Evolutionary conservation across 2,797 vertebrate genomes (phyloP).

Genomic region (Danionella dracula): DNA sequence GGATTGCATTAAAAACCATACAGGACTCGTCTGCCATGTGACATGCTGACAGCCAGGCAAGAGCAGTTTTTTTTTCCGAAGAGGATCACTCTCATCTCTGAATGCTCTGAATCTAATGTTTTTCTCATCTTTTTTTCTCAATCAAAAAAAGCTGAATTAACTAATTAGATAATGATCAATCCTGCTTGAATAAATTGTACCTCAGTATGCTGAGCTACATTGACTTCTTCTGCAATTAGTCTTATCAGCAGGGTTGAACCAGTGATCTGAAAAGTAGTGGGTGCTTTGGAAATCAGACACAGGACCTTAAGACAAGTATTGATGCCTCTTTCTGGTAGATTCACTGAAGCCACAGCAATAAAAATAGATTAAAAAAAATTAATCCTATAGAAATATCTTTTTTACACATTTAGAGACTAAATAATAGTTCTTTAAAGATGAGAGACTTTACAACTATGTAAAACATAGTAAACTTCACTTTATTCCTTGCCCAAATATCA

Average conservation of each 20-base stretch:
- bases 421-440: too few relatives aligned
- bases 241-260: not conserved
- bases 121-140: not conserved
- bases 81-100: not conserved
- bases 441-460: too few relatives aligned
- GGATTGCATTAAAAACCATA: not conserved
- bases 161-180: slow-evolving; percentile 6
- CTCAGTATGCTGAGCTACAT: not conserved
- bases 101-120: not conserved
- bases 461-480: too few relatives aligned
- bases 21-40: not conserved
- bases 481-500: too few relatives aligned
- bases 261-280: not conserved
- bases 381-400: too few relatives aligned
- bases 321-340: too few relatives aligned
- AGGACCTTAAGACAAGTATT: too few relatives aligned
- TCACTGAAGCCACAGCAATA: too few relatives aligned
- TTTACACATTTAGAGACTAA: too few relatives aligned
- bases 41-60: not conserved
- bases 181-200: not conserved
- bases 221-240: slow-evolving; percentile 1
- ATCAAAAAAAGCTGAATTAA: not conserved
- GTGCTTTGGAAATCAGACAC: not conserved
- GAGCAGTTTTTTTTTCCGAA: not conserved
- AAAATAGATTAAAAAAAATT: too few relatives aligned